A percentile compares a stretch with the other conserved stretches of the same genome.
Evolutionary conservation across 37 sponge, comb jelly and placozoan species (phyloP).

Genomic region (Beroe forskalii): DNA sequence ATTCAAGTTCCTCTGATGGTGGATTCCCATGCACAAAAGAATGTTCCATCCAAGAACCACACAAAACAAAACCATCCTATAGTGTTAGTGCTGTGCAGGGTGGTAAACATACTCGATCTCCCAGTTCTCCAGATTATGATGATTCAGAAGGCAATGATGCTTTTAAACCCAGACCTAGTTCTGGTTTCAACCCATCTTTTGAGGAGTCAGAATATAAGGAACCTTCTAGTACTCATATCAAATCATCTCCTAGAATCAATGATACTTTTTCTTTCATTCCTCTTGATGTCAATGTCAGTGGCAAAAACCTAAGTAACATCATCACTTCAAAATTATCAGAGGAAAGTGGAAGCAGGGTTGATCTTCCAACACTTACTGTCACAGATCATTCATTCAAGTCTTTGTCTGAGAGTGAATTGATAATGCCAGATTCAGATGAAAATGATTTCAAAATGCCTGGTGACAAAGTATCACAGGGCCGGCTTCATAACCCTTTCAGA

Average conservation of each 20-base stretch:
- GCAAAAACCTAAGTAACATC: neutral
- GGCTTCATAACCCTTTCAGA: too few relatives aligned
- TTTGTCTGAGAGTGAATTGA: slow-evolving; percentile 29
- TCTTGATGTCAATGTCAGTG: neutral
- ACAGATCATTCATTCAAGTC: neutral
- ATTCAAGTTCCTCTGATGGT: slow-evolving; percentile 37
- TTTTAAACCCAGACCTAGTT: neutral
- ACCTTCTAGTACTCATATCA: neutral
- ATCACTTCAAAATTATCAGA: neutral
- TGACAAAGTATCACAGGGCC: neutral
- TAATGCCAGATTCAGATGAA: neutral
- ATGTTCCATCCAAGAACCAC: neutral
- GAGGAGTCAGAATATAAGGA: neutral
- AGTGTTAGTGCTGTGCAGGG: neutral
- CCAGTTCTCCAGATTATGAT: neutral
- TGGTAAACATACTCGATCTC: neutral
- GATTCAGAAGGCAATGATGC: neutral
- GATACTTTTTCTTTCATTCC: neutral
- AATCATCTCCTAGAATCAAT: slow-evolving; percentile 2
- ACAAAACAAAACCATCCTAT: neutral
- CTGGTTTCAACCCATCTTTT: slow-evolving; percentile 43
- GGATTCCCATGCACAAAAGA: neutral
- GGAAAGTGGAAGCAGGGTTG: neutral
- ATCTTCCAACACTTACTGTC: neutral
- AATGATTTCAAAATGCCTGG: neutral